These are phyloP conservation scores for Hepsetus odoe DNA, from an alignment of 2,113 vertebrate genomes.

Conservation along the genomic window DNA sequence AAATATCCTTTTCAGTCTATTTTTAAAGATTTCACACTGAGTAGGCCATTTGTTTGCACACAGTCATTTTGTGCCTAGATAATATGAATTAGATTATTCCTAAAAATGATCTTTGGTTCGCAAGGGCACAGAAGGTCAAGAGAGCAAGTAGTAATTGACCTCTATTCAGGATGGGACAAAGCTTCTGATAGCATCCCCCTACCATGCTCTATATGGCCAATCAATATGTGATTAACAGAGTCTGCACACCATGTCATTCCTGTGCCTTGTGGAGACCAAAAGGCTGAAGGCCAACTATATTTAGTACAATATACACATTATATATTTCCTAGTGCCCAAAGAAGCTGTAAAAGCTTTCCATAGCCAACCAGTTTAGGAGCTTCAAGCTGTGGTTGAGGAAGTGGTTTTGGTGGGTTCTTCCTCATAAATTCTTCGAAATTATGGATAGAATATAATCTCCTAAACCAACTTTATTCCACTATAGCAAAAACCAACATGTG, in stretches of 20 bases:
- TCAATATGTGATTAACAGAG: conserved; percentile 29
- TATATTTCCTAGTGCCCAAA: conserved; percentile 12
- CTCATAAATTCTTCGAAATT: not conserved
- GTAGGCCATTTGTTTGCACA: not conserved
- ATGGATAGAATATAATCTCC: conserved; percentile 33
- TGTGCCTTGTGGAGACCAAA: conserved; percentile 6
- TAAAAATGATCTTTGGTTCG: conserved; percentile 29
- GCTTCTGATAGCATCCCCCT: not conserved
- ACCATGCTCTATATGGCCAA: not conserved
- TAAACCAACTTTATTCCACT: conserved; percentile 14
- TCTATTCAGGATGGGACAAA: conserved; percentile 3
- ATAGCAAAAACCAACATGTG: conserved; percentile 34
- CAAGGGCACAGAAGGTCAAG: conserved; percentile 9
- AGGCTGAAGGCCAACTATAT: not conserved
- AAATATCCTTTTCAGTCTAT: not conserved
- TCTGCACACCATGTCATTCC: conserved; percentile 12
- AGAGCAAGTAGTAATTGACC: not conserved
- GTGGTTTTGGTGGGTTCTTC: conserved; percentile 25
- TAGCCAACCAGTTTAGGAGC: conserved; percentile 14
- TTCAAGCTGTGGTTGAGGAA: conserved; percentile 10
- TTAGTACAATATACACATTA: not conserved
- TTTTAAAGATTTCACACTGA: not conserved
- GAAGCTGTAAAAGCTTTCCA: not conserved
- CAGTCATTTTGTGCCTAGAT: not conserved
- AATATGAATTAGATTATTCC: conserved; percentile 17